Evolutionary conservation across 1,140 invertebrate genomes (phyloP).

Genomic region (Zaprionus ghesquierei): DNA sequence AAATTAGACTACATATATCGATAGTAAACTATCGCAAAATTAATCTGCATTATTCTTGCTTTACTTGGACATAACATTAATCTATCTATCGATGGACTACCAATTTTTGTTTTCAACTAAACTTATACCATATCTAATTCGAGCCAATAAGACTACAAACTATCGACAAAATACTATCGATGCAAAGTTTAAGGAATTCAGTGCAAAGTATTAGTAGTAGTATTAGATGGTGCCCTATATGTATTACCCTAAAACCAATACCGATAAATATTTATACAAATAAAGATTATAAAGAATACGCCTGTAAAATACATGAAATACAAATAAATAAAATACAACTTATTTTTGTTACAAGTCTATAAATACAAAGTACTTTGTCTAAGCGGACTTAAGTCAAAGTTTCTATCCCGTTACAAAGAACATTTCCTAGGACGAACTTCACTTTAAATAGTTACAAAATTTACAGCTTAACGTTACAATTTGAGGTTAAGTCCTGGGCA

Average conservation of each 20-base stretch:
- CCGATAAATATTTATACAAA: background rate
- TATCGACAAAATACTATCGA: background rate
- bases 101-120: background rate
- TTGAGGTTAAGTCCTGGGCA: constrained; percentile 27
- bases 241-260: background rate
- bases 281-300: background rate
- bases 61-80: no score
- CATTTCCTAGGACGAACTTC: background rate
- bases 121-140: background rate
- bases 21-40: background rate
- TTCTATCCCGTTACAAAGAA: background rate
- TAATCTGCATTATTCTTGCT: no score
- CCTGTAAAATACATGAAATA: background rate
- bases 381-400: background rate
- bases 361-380: background rate
- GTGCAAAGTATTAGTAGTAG: constrained; percentile 21
- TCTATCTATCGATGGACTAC: no score
- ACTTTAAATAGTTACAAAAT: constrained; percentile 6
- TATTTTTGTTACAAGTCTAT: background rate
- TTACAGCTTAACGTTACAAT: constrained; percentile 1
- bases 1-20: background rate
- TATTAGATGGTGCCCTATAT: background rate
- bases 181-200: background rate
- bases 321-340: background rate
- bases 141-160: background rate